phyloP scores from a whole-genome alignment of 64 coral and sea anemone genomes.

The Actinia tenebrosa region DNA sequence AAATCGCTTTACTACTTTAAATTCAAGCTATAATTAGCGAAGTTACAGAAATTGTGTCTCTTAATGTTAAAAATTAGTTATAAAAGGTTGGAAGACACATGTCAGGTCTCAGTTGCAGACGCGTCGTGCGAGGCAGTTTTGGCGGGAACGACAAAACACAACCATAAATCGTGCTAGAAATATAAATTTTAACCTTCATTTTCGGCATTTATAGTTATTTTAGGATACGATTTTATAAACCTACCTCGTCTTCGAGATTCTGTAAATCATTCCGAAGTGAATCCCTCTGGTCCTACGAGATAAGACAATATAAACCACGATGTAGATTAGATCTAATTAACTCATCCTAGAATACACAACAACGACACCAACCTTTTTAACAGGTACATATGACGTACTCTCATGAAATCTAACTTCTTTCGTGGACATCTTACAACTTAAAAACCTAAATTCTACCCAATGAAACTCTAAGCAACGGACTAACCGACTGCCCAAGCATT shows the following conservation, averaged over 20 bases:
- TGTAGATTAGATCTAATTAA: neutral
- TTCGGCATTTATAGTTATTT: neutral
- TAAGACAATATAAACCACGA: neutral
- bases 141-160: neutral
- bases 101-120: neutral
- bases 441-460: constrained; percentile 11
- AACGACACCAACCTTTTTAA: constrained; percentile 15
- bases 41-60: neutral
- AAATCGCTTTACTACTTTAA: too few relatives aligned
- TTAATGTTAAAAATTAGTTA: neutral
- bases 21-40: neutral
- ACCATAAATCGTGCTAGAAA: neutral
- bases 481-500: neutral
- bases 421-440: neutral
- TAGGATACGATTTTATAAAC: too few relatives aligned
- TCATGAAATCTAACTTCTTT: constrained; percentile 2
- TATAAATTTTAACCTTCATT: neutral
- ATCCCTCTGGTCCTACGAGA: constrained; percentile 49
- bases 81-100: neutral
- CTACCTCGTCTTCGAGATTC: constrained; percentile 78
- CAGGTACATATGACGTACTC: constrained; percentile 15
- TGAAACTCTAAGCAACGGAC: neutral
- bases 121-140: neutral
- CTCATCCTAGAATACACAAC: neutral
- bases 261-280: constrained; percentile 68